Evolutionary conservation across 2,888 invertebrate genomes (phyloP).

Genomic region (Peribatodes rhomboidaria): DNA sequence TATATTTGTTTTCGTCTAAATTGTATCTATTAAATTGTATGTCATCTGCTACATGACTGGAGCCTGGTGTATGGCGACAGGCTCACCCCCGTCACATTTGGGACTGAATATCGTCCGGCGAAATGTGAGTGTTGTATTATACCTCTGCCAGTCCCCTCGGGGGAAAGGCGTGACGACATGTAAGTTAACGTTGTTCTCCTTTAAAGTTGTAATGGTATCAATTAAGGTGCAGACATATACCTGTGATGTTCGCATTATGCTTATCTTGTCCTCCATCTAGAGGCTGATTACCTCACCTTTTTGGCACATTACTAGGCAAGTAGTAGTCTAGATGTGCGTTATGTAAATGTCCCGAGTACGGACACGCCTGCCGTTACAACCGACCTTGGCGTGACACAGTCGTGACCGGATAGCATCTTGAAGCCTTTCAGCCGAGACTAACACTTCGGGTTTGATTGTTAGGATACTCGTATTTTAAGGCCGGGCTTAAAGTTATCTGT

Average conservation of each 20-base stretch:
- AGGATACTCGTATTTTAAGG: not conserved
- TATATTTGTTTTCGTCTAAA: not conserved
- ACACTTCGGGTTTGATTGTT: not conserved
- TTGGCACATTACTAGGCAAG: constrained; percentile 25
- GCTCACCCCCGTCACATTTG: too few species aligned
- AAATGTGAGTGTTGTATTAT: too few species aligned
- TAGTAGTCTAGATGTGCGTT: constrained; percentile 24
- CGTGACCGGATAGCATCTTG: constrained; percentile 58
- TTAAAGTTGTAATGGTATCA: constrained; percentile 8
- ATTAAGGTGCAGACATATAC: constrained; percentile 10
- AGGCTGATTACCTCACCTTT: constrained; percentile 19
- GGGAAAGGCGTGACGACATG: too few species aligned
- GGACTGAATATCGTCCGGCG: too few species aligned
- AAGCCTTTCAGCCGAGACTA: constrained; percentile 19
- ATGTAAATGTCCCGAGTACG: constrained; percentile 34
- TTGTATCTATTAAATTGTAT: constrained; percentile 1
- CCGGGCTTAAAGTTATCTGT: not conserved
- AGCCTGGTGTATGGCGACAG: too few species aligned
- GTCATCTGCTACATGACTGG: too few species aligned
- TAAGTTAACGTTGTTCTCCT: constrained; percentile 4
- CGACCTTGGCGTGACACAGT: constrained; percentile 54
- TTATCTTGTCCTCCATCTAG: constrained; percentile 5
- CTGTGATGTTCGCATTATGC: constrained; percentile 13
- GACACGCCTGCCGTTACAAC: constrained; percentile 48
- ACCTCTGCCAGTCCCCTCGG: too few species aligned